These are phyloP conservation scores for Eurypyga helias DNA, from an alignment of 2,113 vertebrate species.

Conservation along the genomic window DNA sequence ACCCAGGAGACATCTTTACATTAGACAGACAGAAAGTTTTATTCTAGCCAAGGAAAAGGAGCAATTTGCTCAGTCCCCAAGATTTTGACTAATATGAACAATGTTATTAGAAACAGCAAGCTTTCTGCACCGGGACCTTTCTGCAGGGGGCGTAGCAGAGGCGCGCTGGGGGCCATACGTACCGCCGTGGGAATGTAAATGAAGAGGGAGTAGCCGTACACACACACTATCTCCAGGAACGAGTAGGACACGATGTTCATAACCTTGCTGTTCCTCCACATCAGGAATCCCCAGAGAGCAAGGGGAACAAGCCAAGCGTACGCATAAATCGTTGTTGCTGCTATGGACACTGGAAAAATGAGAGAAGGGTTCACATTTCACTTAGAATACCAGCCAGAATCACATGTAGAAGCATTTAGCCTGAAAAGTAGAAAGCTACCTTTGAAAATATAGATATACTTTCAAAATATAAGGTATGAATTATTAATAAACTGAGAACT, in stretches of 20 bases:
- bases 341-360: slow-evolving; percentile 88
- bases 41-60: background rate
- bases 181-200: slow-evolving; percentile 96
- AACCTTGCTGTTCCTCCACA: slow-evolving; percentile 93
- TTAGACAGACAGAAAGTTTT: background rate
- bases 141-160: background rate
- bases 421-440: background rate
- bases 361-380: background rate
- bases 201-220: slow-evolving; percentile 95
- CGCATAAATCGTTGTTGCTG: slow-evolving; percentile 91
- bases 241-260: slow-evolving; percentile 93
- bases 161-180: slow-evolving; percentile 33
- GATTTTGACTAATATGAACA: background rate
- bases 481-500: background rate
- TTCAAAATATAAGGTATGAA: background rate
- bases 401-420: background rate
- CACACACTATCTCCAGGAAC: slow-evolving; percentile 95
- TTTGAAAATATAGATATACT: background rate
- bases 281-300: slow-evolving; percentile 91
- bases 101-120: background rate
- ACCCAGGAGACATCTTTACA: background rate
- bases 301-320: slow-evolving; percentile 95
- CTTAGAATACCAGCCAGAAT: background rate
- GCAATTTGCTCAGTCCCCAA: background rate
- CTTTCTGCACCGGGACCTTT: background rate